phyloP scores from a whole-genome alignment of 1,140 invertebrate species.

The Drosophila sturtevanti region DNA sequence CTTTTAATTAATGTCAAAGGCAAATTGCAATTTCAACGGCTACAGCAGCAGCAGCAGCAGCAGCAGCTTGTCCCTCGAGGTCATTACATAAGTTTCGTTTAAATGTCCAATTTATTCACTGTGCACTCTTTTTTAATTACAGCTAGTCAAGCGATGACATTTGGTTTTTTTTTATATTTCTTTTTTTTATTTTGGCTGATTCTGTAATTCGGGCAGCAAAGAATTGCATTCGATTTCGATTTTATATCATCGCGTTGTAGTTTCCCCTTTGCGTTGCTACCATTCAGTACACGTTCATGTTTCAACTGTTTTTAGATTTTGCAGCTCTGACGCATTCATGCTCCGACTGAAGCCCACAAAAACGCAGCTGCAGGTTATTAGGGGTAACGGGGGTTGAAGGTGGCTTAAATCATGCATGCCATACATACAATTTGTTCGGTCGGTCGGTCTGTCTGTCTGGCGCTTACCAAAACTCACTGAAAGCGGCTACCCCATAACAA shows the following conservation, averaged over 20 bases:
- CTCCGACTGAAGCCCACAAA: slow-evolving; percentile 67
- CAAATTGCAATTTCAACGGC: slow-evolving; percentile 10
- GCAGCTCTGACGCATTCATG: slow-evolving; percentile 22
- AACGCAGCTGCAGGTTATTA: slow-evolving; percentile 60
- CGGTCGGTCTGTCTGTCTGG: background rate
- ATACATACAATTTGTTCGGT: background rate
- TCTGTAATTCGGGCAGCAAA: background rate
- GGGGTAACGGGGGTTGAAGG: slow-evolving; percentile 32
- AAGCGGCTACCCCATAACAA: background rate
- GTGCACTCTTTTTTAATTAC: slow-evolving; percentile 38
- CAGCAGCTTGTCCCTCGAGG: slow-evolving; percentile 14
- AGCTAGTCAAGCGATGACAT: background rate
- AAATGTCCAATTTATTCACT: slow-evolving; percentile 10
- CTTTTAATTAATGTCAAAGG: slow-evolving; percentile 74
- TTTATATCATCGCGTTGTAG: slow-evolving; percentile 32
- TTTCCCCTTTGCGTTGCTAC: slow-evolving; percentile 7
- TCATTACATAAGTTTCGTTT: slow-evolving; percentile 60
- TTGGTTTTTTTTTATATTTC: slow-evolving; percentile 19
- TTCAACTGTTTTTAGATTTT: slow-evolving; percentile 49
- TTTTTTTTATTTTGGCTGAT: slow-evolving; percentile 1
- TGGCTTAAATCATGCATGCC: background rate
- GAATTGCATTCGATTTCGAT: slow-evolving; percentile 20
- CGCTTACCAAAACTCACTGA: slow-evolving; percentile 20
- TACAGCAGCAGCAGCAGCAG: slow-evolving; percentile 3
- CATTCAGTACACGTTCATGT: slow-evolving; percentile 47